phyloP scores from a whole-genome alignment of 2,113 vertebrate species.

The Campylomormyrus numenius region DNA sequence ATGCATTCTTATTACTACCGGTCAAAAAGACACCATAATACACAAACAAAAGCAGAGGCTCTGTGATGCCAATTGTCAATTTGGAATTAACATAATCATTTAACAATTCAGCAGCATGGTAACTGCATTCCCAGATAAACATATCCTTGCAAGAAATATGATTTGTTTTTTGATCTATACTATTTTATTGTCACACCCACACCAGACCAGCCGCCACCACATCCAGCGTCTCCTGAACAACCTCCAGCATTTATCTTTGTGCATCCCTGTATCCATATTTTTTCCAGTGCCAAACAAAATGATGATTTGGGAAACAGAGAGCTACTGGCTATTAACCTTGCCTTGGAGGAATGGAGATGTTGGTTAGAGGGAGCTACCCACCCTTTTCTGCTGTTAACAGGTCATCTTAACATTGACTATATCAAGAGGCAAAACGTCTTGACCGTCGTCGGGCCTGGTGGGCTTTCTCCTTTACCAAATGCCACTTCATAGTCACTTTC shows the following conservation, averaged over 20 bases:
- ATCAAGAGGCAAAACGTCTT: background rate
- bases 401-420: background rate
- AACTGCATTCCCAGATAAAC: background rate
- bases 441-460: background rate
- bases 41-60: background rate
- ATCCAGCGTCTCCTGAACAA: background rate
- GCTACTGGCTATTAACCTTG: background rate
- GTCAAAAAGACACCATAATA: background rate
- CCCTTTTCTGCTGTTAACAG: background rate
- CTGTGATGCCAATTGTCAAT: background rate
- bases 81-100: background rate
- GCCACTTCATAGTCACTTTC: background rate
- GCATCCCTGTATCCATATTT: background rate
- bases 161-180: background rate
- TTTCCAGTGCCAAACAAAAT: background rate
- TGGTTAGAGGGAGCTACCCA: background rate
- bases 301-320: background rate
- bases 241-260: background rate
- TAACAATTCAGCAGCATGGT: background rate
- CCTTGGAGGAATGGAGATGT: background rate
- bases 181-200: background rate
- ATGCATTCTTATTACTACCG: background rate
- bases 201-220: background rate
- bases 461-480: background rate
- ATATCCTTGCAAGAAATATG: background rate